Evolutionary conservation across 2,113 vertebrate genomes (phyloP).

Genomic region (Cisticola juncidis): DNA sequence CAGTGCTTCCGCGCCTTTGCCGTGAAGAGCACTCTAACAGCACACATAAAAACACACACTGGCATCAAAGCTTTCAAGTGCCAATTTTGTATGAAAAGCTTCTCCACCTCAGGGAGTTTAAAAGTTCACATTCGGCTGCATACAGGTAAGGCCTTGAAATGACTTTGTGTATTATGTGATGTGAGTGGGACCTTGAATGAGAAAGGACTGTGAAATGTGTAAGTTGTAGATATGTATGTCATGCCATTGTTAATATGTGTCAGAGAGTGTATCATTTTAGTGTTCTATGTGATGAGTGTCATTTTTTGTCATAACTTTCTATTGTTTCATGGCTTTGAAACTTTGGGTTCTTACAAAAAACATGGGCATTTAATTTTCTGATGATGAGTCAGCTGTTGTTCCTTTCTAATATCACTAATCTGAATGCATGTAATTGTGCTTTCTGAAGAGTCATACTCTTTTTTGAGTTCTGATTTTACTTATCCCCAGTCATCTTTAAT

Average conservation of each 20-base stretch:
- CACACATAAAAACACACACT: conserved; percentile 96
- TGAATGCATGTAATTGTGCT: background rate
- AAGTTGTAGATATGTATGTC: background rate
- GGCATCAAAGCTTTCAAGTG: conserved; percentile 98
- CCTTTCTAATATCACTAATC: background rate
- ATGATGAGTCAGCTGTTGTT: background rate
- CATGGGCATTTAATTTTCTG: background rate
- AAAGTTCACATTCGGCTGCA: conserved; percentile 98
- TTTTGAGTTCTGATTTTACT: background rate
- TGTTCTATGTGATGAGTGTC: background rate
- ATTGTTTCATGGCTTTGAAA: background rate
- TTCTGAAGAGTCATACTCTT: background rate
- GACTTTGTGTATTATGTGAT: background rate
- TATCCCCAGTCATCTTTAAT: background rate
- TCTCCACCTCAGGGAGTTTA: conserved; percentile 98
- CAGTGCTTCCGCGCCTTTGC: conserved; percentile 98
- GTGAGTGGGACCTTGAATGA: background rate
- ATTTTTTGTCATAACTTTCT: background rate
- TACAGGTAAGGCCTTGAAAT: conserved; percentile 82
- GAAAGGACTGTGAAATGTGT: background rate
- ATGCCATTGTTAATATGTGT: background rate
- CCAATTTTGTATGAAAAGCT: conserved; percentile 94
- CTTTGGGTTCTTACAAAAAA: background rate
- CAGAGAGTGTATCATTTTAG: background rate
- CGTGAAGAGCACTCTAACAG: conserved; percentile 97